A percentile compares a stretch with the other conserved stretches of the same genome.
Conservation (phyloP, 2,113 vertebrate species). For the Pimephales promelas region DNA sequence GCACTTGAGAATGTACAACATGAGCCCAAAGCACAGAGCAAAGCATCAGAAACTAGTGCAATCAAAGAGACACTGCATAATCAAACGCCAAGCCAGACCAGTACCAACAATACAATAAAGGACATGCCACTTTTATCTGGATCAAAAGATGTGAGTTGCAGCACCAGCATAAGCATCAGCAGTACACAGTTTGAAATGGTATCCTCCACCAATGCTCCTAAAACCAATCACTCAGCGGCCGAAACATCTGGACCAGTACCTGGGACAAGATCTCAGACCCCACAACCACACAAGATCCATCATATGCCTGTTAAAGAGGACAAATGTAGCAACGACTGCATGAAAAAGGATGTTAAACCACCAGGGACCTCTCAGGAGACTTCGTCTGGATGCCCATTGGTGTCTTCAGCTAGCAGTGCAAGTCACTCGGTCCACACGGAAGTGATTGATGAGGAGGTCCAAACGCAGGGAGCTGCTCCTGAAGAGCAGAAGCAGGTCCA, state of each 20-base stretch:
- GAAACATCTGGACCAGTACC: not conserved
- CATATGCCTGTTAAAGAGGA: slow-evolving; percentile 11
- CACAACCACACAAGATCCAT: slow-evolving; percentile 43
- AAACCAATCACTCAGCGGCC: not conserved
- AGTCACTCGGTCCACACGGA: slow-evolving; percentile 59
- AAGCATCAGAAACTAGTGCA: slow-evolving; percentile 33
- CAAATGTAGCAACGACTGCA: slow-evolving; percentile 48
- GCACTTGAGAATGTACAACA: slow-evolving; percentile 40
- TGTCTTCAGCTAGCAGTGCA: slow-evolving; percentile 29
- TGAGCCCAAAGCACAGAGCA: slow-evolving; percentile 37
- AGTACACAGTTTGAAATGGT: not conserved
- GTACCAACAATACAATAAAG: slow-evolving; percentile 30
- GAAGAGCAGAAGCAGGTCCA: slow-evolving; percentile 69
- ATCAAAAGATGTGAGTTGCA: slow-evolving; percentile 49
- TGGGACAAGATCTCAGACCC: not conserved
- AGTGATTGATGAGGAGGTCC: slow-evolving; percentile 59
- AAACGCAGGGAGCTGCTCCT: slow-evolving; percentile 55
- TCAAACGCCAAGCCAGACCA: slow-evolving; percentile 51
- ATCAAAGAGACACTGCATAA: slow-evolving; percentile 48
- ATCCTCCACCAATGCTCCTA: slow-evolving; percentile 4
- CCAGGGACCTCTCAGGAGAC: slow-evolving; percentile 41
- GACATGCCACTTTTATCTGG: slow-evolving; percentile 45
- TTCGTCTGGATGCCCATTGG: slow-evolving; percentile 60
- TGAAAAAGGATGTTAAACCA: slow-evolving; percentile 53
- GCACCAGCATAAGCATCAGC: slow-evolving; percentile 11